Evolutionary conservation across 2,888 invertebrate species (phyloP).

Genomic region (Agriotes lineatus): DNA sequence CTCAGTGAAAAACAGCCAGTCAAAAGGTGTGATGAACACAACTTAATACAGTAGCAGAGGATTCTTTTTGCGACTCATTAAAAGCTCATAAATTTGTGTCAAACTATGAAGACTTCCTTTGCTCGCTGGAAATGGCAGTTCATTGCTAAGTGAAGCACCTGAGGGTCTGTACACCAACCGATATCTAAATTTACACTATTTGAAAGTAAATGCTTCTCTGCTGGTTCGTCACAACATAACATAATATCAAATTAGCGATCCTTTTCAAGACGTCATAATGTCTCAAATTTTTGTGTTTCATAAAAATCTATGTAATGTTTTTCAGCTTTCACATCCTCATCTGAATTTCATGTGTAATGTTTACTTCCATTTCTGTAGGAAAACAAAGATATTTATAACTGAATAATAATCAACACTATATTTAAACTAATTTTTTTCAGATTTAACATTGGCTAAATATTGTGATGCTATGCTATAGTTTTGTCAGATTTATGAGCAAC

Average conservation of each 20-base stretch:
- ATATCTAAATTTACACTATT: conserved; percentile 52
- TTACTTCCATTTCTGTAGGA: conserved; percentile 45
- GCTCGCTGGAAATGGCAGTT: conserved; percentile 61
- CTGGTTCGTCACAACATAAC: conserved; percentile 62
- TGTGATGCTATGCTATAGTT: too few relatives aligned
- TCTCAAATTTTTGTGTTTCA: conserved; percentile 50
- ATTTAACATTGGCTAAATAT: too few relatives aligned
- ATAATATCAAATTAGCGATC: conserved; percentile 57
- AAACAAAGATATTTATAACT: too few relatives aligned
- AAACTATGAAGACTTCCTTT: conserved; percentile 59
- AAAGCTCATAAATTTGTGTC: conserved; percentile 60
- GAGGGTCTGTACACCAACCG: conserved; percentile 62
- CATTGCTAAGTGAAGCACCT: conserved; percentile 58
- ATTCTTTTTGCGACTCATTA: conserved; percentile 55
- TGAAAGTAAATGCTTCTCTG: conserved; percentile 53
- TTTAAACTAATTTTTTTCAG: too few relatives aligned
- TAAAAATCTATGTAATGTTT: conserved; percentile 62
- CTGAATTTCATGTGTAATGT: conserved; percentile 42
- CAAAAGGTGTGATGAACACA: conserved; percentile 68
- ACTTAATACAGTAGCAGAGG: conserved; percentile 59
- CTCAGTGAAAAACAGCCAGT: conserved; percentile 70
- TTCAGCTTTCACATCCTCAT: conserved; percentile 57
- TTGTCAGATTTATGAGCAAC: too few relatives aligned
- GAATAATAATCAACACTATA: too few relatives aligned
- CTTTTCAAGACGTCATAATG: conserved; percentile 52